Base-by-base conservation (phyloP, 2,113 vertebrate species). In the Neolamprologus brichardi region DNA sequence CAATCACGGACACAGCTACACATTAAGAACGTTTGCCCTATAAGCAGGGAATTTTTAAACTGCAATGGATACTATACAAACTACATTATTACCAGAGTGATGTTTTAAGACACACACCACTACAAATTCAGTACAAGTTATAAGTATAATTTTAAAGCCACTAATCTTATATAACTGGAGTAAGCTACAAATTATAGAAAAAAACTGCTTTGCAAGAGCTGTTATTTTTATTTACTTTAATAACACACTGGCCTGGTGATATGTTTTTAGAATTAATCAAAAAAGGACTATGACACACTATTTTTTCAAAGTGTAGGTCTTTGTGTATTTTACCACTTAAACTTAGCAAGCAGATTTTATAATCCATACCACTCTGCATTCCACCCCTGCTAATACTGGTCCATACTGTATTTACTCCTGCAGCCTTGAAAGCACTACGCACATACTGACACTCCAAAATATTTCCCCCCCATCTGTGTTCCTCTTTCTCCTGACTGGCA, bases 401-500 rank as follows among this genome's bases (percentile, higher is more conserved):
- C 12, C 58, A 75, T 46, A 53, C 44, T 34, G n/a, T 79, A 30
- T 88, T 90, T 86, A 82, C 28, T 83, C 18, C 25, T 77, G n/a
- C 78, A 91, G 81, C 87, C 87, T 91, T 91, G 72, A 90, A 79
- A 28, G 46, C 34, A 46, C 34, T 70, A n/a, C 39, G n/a, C 52
- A 56, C 53, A 79, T 17, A 79, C 82, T 77, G 91, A 90, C 83
- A 84, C 77, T 84, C 70, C 28, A 79, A 84, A 84, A 81, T 44
- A 84, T 84, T 75, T 4, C 83, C 87, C 70, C 85, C 2, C 78
- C 70, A 84, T 88, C 56, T 23, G 85, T 81, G 79, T 86, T 79
- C 53, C 67, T 86, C 78, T 52, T 87, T 37, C 84, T 79, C 39
- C 70, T 89, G 77, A 91, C 81, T 84, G 82, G 51, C 89, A 86